Evolutionary conservation across 2,888 invertebrate genomes (phyloP).

Genomic region (Drosophila siamana): DNA sequence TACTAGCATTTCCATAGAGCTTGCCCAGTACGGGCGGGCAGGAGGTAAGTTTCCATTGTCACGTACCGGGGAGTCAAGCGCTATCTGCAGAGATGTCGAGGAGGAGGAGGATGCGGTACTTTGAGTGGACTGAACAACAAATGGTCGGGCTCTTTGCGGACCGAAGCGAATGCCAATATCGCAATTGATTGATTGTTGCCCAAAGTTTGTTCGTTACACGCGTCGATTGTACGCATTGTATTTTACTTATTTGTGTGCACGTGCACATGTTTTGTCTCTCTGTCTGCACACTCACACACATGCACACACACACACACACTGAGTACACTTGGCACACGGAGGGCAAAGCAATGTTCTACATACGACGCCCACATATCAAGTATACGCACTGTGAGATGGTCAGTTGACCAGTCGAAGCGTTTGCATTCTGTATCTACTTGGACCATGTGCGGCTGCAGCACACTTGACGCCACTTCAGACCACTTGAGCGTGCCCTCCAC

Average conservation of each 20-base stretch:
- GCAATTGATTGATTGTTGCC: slow-evolving; percentile 72
- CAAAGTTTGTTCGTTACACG: slow-evolving; percentile 68
- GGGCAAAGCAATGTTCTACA: slow-evolving; percentile 39
- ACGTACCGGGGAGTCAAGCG: slow-evolving; percentile 39
- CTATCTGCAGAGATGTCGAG: slow-evolving; percentile 21
- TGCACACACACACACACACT: slow-evolving; percentile 21
- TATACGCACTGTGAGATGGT: slow-evolving; percentile 49
- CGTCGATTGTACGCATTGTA: slow-evolving; percentile 67
- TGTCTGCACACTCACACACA: slow-evolving; percentile 24
- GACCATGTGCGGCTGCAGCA: slow-evolving; percentile 1
- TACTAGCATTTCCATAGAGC: slow-evolving; percentile 95
- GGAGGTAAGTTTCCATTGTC: slow-evolving; percentile 80
- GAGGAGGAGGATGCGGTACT: neutral
- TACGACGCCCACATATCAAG: slow-evolving; percentile 57
- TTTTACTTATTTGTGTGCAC: slow-evolving; percentile 63
- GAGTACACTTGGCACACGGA: slow-evolving; percentile 20
- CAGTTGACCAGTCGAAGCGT: neutral
- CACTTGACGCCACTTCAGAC: slow-evolving; percentile 19
- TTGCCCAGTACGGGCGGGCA: slow-evolving; percentile 94
- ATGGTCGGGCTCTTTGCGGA: slow-evolving; percentile 30
- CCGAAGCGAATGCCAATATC: slow-evolving; percentile 58
- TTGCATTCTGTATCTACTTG: slow-evolving; percentile 54
- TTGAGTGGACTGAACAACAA: slow-evolving; percentile 42
- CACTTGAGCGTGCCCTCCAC: slow-evolving; percentile 25
- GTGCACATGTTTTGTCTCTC: slow-evolving; percentile 37